These are phyloP conservation scores for Diuraphis noxia DNA, from an alignment of 1,140 invertebrate species.

Conservation along the genomic window DNA sequence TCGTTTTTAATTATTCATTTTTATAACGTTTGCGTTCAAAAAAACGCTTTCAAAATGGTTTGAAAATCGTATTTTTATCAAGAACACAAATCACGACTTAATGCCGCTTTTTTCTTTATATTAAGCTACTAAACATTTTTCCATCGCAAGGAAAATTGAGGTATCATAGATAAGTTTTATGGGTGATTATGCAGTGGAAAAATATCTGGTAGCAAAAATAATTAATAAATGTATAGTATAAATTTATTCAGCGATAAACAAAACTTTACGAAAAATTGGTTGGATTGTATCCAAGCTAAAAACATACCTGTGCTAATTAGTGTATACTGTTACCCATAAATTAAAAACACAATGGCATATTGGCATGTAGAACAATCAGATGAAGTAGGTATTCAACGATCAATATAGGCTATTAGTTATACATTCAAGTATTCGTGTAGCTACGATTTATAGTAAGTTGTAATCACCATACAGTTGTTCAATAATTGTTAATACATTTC, in stretches of 20 bases:
- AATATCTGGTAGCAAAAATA: too few species aligned
- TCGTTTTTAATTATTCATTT: constrained; percentile 2
- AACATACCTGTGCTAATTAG: too few species aligned
- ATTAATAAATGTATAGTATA: too few species aligned
- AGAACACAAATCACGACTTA: background rate
- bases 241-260: too few species aligned
- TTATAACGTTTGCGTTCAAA: background rate
- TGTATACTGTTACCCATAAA: background rate
- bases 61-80: background rate
- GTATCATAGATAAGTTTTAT: too few species aligned
- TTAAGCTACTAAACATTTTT: too few species aligned
- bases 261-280: too few species aligned
- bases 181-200: too few species aligned
- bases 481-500: background rate
- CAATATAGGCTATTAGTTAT: background rate
- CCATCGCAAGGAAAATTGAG: too few species aligned
- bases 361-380: background rate
- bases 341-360: background rate
- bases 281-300: too few species aligned
- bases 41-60: background rate
- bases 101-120: background rate
- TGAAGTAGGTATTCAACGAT: background rate
- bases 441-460: background rate
- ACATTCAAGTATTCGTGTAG: background rate
- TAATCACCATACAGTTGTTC: background rate